Evolutionary conservation across 2,797 vertebrate genomes (phyloP), one percentile per base, ranked within the genome.

Genomic region (Melanotaenia nigrans): DNA sequence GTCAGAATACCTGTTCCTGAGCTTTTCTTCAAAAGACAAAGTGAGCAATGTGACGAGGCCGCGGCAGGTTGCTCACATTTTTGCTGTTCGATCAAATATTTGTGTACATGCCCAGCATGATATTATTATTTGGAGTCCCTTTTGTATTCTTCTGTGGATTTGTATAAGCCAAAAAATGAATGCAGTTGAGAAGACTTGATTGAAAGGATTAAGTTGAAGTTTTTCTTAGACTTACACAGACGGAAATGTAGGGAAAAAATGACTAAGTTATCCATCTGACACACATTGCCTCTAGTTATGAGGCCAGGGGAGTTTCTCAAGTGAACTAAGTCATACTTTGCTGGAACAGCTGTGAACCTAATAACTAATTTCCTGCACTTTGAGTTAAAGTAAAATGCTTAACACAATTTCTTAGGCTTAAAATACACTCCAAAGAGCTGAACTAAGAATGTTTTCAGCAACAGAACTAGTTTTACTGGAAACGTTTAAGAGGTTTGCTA

Each of bases 1-100:
- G 30, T 30, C 73, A 76, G 67, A 84, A 85, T 84, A 85, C 82
- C 73, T 84, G 78, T 74, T 71, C 77, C 73, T 83, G 81, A 18
- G 55, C 72, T 73, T 81, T 83, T 87, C 79, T 80, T 68, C 45
- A 2, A 4, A 5, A 5, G 75, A 87, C 86, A 86, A 85, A 86
- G 77, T 83, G 38, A 60, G 65, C 75, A 73, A 79, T 76, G 77
- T 82, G 54, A 54, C 42, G 55, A n/a, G 54, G 56, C 66, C 63
- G 73, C 5, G 56, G 61, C 69, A 81, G 63, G 71, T 30, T 61
- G 57, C 53, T 75, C 56, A 38, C 69, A 74, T 79, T 84, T 82
- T 88, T 71, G 77, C 62, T 65, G 42, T 74, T 68, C 65, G 70
- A 75, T 64, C 70, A 71, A 14, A 64, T 75, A 63, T 78, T 76